phyloP scores from a whole-genome alignment of 2,888 invertebrate genomes.

The Sthenelais limicola region DNA sequence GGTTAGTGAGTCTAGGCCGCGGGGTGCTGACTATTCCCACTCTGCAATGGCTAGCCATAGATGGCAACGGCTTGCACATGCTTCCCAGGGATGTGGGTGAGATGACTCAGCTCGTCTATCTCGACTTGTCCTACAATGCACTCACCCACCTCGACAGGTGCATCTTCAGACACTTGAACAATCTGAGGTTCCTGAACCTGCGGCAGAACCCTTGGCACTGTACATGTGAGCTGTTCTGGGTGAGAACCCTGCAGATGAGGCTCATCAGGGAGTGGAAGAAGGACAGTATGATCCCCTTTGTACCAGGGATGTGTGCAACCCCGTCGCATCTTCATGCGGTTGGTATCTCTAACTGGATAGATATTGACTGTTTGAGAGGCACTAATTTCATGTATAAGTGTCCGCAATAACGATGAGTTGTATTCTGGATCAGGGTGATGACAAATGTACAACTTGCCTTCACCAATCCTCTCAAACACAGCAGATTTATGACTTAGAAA shows the following conservation, averaged over 20 bases:
- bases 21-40: conserved; percentile 49
- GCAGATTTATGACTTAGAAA: no score
- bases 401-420: no score
- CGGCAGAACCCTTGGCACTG: conserved; percentile 52
- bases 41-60: conserved; percentile 48
- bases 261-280: conserved; percentile 48
- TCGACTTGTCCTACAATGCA: conserved; percentile 59
- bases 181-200: conserved; percentile 49
- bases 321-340: conserved; percentile 46
- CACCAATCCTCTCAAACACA: no score
- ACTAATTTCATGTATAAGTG: conserved; percentile 26
- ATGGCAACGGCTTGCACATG: conserved; percentile 50
- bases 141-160: conserved; percentile 48
- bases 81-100: conserved; percentile 60
- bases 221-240: conserved; percentile 51
- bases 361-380: conserved; percentile 36
- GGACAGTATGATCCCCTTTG: conserved; percentile 47
- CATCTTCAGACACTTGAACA: conserved; percentile 41
- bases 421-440: no score
- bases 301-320: conserved; percentile 49
- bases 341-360: conserved; percentile 49
- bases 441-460: no score
- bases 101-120: conserved; percentile 57
- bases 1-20: conserved; percentile 37
- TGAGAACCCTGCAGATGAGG: conserved; percentile 43